Base-by-base conservation (phyloP, 2,113 vertebrate species). In the Sardina pilchardus region DNA sequence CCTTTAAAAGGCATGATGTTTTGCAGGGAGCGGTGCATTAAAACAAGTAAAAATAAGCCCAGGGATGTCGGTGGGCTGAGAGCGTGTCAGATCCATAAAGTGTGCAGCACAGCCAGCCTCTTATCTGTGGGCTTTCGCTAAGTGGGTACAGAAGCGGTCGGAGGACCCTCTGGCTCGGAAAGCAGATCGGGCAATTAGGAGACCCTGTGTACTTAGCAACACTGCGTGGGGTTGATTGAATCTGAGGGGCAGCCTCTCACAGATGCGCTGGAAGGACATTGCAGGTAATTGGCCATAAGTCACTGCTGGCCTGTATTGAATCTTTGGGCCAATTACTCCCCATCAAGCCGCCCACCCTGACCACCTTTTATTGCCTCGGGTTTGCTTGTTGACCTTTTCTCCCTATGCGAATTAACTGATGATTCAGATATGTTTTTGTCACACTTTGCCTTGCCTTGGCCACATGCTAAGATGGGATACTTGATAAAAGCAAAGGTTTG, bases 221-320 rank as follows among this genome's bases (percentile, higher is more conserved):
- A 90, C 95, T 86, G 92, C 89, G 93, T 94, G 94, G 88, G 89
- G 88, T 90, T 95, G 93, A 95, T 95, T 95, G 93, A 93, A 93
- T 94, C 92, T 93, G 86, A 90, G 89, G 92, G 89, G 88, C 90
- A 91, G 84, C 87, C 93, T 92, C 92, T 93, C 93, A 94, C 94
- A 93, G 91, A 89, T 92, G 92, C 87, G 84, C 86, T 94, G 90
- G 94, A 91, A 91, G 95, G 93, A 95, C 93, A 94, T 95, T 94
- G 93, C 90, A 91, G 92, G 93, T 95, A 95, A 96, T 95, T 95
- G 93, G 92, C 93, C 92, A 94, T 92, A 93, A 95, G 93, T 92
- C 93, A 91, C 92, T 89, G 91, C 91, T 91, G 90, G 92, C 90
- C 90, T 89, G 92, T 89, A 93, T 93, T 94, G 92, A 90, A 93